These are phyloP conservation scores for Dicrostonyx torquatus DNA, from an alignment of 2,797 vertebrate genomes.

Conservation along the genomic window DNA sequence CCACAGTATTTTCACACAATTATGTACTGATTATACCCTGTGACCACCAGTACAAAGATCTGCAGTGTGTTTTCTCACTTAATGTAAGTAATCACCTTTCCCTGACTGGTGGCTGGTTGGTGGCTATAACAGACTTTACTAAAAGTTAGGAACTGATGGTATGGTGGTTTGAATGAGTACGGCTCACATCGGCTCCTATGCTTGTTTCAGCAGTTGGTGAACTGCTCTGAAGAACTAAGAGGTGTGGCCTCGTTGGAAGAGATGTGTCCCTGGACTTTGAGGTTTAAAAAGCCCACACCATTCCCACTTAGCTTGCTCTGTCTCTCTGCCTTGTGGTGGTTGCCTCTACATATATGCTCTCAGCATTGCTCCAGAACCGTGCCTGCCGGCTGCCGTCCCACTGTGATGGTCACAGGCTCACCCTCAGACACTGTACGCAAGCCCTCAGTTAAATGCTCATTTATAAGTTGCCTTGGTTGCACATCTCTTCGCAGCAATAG, in stretches of 20 bases:
- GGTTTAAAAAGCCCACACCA: background rate
- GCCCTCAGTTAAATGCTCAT: background rate
- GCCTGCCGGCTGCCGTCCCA: background rate
- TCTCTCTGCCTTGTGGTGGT: background rate
- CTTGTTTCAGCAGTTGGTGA: no score
- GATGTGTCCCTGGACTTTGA: background rate
- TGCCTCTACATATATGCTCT: background rate
- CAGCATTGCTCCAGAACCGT: background rate
- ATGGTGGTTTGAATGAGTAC: background rate
- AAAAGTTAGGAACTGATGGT: background rate
- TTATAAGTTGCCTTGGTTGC: background rate
- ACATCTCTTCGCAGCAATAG: background rate
- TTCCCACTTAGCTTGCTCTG: background rate
- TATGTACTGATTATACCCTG: background rate
- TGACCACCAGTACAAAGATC: background rate
- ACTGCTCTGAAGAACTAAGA: background rate
- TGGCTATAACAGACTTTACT: background rate
- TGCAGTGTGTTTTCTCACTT: background rate
- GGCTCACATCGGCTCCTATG: background rate
- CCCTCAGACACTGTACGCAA: background rate
- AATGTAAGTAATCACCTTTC: background rate
- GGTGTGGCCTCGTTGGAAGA: no score
- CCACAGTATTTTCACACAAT: background rate
- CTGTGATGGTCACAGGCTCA: no score
- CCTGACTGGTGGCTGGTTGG: constrained; percentile 1